Evolutionary conservation across 1,140 invertebrate genomes (phyloP), one percentile per base, ranked within the genome.

Genomic region (Drosophila virilis): DNA sequence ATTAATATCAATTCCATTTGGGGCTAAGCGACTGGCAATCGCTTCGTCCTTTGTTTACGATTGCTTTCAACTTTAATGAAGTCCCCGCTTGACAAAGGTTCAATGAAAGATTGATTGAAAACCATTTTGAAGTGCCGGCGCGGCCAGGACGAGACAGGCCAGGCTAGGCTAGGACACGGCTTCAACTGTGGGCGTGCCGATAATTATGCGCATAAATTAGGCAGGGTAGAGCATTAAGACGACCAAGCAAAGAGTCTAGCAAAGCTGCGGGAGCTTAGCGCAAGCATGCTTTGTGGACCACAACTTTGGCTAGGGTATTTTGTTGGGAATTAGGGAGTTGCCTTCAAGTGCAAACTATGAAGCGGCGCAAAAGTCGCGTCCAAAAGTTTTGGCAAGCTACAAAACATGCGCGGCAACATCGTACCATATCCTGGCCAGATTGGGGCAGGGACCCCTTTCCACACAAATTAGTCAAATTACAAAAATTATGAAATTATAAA

Each of bases 121-220:
- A 74, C 51, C 82, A 81, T 85, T 85, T 78, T 85, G 65, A 72
- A 85, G 74, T 85, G 80, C 73, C 64, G 35, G 58, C 38, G 52
- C 6, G 38, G 17, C 28, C 57, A 57, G 17, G 15, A 42, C 17
- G 32, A 13, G 54, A 57, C 54, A 9, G 17, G 15, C 52, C 13
- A n/a, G 42, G 43, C 62, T 40, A 2, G 52, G 10, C 52, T 3
- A 32, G 9, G 17, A 28, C n/a, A 10, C 42, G 50, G 42, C 35
- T 13, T 22, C 50, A 43, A 17, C 10, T 28, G 40, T 76, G 76
- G 80, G 77, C 76, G 73, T 83, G 76, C 66, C 73, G 43, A 74
- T 86, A 81, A 85, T 85, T 85, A 86, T 85, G 81, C 81, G 82
- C 81, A 85, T 85, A 86, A 85, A 85, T 85, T 85, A 85, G 69